Conservation (phyloP, 2,797 vertebrate species). For the Tragelaphus oryx region DNA sequence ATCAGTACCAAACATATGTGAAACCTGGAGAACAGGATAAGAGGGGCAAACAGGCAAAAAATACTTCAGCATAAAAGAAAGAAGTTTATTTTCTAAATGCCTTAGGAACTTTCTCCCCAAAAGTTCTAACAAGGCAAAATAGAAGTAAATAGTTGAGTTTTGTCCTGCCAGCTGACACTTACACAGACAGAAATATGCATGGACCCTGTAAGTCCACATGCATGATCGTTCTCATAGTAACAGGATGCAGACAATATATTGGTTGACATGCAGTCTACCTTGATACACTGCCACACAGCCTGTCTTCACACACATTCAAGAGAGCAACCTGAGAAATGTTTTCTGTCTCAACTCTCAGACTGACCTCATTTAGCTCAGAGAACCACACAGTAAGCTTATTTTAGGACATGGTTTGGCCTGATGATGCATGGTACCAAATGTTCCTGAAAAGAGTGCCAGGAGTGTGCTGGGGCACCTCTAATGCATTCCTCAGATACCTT, state of each 20-base stretch:
- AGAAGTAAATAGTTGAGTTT: not conserved
- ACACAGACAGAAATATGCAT: fast-evolving
- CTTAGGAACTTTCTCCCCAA: not conserved
- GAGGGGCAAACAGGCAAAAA: not conserved
- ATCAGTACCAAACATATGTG: not conserved
- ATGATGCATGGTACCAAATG: not conserved
- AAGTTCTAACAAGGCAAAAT: not conserved
- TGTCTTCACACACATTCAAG: not conserved
- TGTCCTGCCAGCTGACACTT: not conserved
- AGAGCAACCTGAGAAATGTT: not conserved
- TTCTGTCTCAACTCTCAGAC: not conserved
- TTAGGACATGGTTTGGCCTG: not conserved
- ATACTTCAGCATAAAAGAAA: not conserved
- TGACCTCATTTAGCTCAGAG: not conserved
- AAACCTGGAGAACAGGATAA: fast-evolving
- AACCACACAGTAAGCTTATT: not conserved
- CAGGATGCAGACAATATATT: fast-evolving
- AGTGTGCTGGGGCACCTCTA: not conserved
- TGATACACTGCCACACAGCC: no score
- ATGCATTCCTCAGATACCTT: not conserved
- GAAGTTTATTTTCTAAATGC: not conserved
- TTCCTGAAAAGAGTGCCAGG: not conserved
- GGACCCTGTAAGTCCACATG: fast-evolving
- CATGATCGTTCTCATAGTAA: not conserved
- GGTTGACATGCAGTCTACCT: not conserved